These are phyloP conservation scores for Hippasteria phrygiana DNA, from an alignment of 53 echinoderm and acorn worm species.

Conservation along the genomic window DNA sequence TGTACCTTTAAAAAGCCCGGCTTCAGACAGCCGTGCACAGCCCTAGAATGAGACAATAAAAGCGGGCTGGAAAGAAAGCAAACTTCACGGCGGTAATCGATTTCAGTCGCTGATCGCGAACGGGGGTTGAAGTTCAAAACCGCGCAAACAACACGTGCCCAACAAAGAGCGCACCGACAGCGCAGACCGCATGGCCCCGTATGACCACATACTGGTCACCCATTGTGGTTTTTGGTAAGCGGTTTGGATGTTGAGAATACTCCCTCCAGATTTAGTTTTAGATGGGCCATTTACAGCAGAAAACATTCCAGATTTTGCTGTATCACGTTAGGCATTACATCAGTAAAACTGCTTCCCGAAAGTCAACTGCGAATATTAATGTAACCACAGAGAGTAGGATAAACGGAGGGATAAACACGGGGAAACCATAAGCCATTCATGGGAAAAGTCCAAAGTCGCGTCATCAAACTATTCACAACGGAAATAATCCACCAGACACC, in stretches of 20 bases:
- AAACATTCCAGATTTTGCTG: no score
- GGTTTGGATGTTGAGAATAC: neutral
- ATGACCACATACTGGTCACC: neutral
- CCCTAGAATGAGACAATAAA: constrained; percentile 26
- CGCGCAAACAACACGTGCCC: constrained; percentile 20
- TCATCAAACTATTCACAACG: neutral
- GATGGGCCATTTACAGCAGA: no score
- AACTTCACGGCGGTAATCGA: constrained; percentile 34
- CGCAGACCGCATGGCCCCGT: neutral
- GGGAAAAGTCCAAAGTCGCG: neutral
- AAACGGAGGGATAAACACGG: no score
- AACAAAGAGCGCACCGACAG: neutral
- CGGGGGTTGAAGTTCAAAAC: constrained; percentile 36
- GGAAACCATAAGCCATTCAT: neutral
- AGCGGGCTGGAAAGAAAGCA: neutral
- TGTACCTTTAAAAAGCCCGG: neutral
- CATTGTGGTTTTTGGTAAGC: neutral
- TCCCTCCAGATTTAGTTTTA: no score
- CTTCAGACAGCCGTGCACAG: constrained; percentile 2
- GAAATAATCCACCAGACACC: neutral
- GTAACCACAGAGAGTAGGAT: no score
- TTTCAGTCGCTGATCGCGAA: constrained; percentile 23
- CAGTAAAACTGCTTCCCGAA: no score
- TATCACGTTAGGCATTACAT: no score
- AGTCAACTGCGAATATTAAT: no score